Conservation (phyloP, 2,113 vertebrate species). For the Callospermophilus lateralis region DNA sequence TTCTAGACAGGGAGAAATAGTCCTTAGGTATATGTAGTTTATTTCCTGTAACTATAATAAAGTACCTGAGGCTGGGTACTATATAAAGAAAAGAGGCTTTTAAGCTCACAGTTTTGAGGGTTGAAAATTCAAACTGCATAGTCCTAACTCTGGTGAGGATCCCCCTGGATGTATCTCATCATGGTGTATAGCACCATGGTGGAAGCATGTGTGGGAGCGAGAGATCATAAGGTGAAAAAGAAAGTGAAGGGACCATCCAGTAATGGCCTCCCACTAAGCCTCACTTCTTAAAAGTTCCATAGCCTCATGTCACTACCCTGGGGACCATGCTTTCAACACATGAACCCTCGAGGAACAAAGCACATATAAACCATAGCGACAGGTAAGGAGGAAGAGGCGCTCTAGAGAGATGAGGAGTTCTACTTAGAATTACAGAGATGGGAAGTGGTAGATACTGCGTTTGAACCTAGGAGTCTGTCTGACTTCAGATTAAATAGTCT, state of each 20-base stretch:
- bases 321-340: not conserved
- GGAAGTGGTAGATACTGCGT: not conserved
- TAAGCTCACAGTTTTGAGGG: not conserved
- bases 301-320: not conserved
- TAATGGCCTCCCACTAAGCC: not conserved
- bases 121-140: not conserved
- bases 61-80: not conserved
- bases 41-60: not conserved
- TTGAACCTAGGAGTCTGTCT: not conserved
- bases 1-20: not conserved
- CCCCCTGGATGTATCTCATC: not conserved
- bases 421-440: not conserved
- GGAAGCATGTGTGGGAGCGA: not conserved
- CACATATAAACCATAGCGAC: not conserved
- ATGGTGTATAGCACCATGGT: not conserved
- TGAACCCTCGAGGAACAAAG: not conserved
- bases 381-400: not conserved
- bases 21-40: not conserved
- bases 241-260: not conserved
- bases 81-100: not conserved
- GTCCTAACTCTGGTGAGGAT: not conserved
- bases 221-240: not conserved
- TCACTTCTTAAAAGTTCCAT: not conserved
- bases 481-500: not conserved
- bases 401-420: not conserved